Conservation (phyloP, 1,140 invertebrate genomes). For the Mya arenaria region DNA sequence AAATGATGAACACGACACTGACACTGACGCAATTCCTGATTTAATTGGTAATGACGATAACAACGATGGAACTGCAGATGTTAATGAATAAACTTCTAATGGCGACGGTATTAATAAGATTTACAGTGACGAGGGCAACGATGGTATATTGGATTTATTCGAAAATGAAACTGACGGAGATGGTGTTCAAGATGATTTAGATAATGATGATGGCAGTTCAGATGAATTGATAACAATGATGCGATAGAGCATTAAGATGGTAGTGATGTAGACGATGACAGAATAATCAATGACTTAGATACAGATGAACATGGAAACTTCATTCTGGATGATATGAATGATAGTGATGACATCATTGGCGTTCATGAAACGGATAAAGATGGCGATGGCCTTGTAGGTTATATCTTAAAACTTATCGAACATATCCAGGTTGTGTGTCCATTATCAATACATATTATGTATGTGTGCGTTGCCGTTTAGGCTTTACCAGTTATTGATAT, state of each 20-base stretch:
- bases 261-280: constrained; percentile 70
- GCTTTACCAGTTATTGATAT: too few species aligned
- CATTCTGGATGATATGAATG: constrained; percentile 60
- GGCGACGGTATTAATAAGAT: too few species aligned
- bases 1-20: constrained; percentile 14
- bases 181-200: constrained; percentile 63
- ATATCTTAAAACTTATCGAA: constrained; percentile 67
- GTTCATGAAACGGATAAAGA: constrained; percentile 68
- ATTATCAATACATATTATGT: too few species aligned
- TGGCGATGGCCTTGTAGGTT: constrained; percentile 73
- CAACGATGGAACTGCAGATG: not conserved
- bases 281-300: constrained; percentile 74
- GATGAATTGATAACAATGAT: constrained; percentile 70
- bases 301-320: constrained; percentile 61
- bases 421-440: constrained; percentile 71
- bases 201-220: constrained; percentile 67
- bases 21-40: constrained; percentile 9
- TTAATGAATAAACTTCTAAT: not conserved
- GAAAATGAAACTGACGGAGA: constrained; percentile 40
- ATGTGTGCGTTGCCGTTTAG: too few species aligned
- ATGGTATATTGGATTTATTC: constrained; percentile 39
- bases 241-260: constrained; percentile 66
- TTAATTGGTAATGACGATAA: not conserved
- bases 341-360: constrained; percentile 71
- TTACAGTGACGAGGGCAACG: constrained; percentile 40